These are phyloP conservation scores for Drosophila leonis DNA, from an alignment of 2,888 invertebrate species.

Conservation along the genomic window DNA sequence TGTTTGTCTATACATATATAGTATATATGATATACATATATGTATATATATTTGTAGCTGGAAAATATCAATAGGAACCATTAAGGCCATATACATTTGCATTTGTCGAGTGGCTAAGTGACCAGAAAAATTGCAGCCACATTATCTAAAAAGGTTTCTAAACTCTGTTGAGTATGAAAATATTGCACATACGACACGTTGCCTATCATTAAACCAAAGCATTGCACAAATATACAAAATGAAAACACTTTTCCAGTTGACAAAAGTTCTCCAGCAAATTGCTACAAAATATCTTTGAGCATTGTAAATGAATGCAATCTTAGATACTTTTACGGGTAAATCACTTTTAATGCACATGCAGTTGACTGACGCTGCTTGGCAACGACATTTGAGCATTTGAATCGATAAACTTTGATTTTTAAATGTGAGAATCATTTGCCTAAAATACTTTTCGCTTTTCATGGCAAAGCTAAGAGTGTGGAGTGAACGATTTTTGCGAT, in stretches of 20 bases:
- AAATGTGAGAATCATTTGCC: neutral
- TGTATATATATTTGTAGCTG: conserved; percentile 6
- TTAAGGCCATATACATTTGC: conserved; percentile 19
- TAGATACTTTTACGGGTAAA: conserved; percentile 21
- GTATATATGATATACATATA: conserved; percentile 1
- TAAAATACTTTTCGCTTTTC: neutral
- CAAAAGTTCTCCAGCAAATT: conserved; percentile 19
- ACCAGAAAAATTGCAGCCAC: conserved; percentile 35
- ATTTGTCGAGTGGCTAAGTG: conserved; percentile 22
- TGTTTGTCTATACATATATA: conserved; percentile 32
- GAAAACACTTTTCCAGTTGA: conserved; percentile 23
- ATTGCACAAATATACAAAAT: neutral
- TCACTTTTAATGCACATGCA: conserved; percentile 33
- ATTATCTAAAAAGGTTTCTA: conserved; percentile 24
- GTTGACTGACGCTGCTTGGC: conserved; percentile 1
- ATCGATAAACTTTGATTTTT: conserved; percentile 26
- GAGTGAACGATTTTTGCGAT: neutral
- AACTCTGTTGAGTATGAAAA: conserved; percentile 7
- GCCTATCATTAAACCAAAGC: neutral
- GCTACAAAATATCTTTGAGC: conserved; percentile 25
- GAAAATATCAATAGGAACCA: conserved; percentile 11
- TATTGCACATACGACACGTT: conserved; percentile 29
- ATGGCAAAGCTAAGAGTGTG: neutral
- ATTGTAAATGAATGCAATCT: conserved; percentile 21
- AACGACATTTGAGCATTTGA: conserved; percentile 29